Conservation (phyloP, 2,797 vertebrate species). For the Phoeniculus purpureus region DNA sequence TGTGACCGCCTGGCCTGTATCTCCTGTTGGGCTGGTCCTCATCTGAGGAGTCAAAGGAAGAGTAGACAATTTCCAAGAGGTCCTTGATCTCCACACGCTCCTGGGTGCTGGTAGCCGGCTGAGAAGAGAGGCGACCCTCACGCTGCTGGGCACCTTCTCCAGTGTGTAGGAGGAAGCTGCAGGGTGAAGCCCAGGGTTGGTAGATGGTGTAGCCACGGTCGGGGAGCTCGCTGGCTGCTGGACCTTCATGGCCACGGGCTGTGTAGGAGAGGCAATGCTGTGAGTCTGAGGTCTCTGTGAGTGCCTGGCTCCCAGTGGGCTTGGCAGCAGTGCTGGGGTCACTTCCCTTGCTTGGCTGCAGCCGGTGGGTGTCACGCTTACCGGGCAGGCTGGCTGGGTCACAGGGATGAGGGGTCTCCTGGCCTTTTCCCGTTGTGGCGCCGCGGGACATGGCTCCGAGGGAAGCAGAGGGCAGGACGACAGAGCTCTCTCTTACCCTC, state of each 20-base stretch:
- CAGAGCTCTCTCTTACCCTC: slow-evolving; percentile 51
- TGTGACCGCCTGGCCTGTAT: not conserved
- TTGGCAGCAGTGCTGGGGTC: not conserved
- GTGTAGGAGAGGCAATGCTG: not conserved
- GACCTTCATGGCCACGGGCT: not conserved
- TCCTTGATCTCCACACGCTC: not conserved
- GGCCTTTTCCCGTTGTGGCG: not conserved
- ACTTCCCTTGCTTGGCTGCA: not conserved
- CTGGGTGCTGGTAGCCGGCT: not conserved
- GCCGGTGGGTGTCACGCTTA: not conserved
- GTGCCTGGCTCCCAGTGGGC: fast-evolving
- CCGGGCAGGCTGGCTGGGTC: slow-evolving; percentile 13
- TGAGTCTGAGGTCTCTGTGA: not conserved
- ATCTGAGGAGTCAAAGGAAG: slow-evolving; percentile 50
- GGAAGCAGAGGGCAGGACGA: slow-evolving; percentile 26
- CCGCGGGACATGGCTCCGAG: not conserved
- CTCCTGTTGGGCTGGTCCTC: not conserved
- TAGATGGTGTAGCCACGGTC: slow-evolving; percentile 35
- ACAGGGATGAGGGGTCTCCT: not conserved
- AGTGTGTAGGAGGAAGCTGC: slow-evolving; percentile 59
- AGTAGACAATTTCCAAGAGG: slow-evolving; percentile 1
- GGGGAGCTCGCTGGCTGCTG: not conserved
- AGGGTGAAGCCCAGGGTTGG: slow-evolving; percentile 69
- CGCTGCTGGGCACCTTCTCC: not conserved
- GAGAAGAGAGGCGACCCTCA: not conserved